phyloP scores from a whole-genome alignment of 2,888 invertebrate genomes.

The Agonopterix alstromeriana region DNA sequence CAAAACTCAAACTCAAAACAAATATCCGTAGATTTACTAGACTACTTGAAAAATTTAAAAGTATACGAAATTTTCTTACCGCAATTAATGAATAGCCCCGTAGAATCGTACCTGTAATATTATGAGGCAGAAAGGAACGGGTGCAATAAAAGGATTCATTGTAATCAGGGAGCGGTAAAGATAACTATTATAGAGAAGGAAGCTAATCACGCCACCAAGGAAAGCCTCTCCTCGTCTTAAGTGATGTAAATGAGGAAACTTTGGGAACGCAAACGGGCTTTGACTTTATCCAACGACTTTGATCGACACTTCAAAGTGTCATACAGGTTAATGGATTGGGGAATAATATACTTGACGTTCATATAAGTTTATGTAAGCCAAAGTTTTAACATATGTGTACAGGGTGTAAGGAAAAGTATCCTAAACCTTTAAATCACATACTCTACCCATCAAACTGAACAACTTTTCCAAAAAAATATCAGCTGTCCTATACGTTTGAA shows the following conservation, averaged over 20 bases:
- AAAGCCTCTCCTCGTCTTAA: conserved; percentile 56
- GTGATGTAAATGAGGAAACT: conserved; percentile 69
- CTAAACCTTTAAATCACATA: too few relatives aligned
- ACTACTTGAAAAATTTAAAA: too few relatives aligned
- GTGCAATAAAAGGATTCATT: conserved; percentile 36
- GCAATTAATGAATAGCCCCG: too few relatives aligned
- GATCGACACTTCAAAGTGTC: conserved; percentile 58
- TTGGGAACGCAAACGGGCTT: conserved; percentile 54
- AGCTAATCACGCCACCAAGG: conserved; percentile 51
- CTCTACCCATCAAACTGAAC: too few relatives aligned
- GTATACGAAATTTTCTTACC: too few relatives aligned
- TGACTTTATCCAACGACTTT: conserved; percentile 58
- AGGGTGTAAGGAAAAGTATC: too few relatives aligned
- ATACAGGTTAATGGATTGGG: conserved; percentile 11
- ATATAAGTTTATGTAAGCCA: background rate
- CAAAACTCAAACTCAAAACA: too few relatives aligned
- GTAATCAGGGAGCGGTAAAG: conserved; percentile 33
- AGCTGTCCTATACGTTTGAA: too few relatives aligned
- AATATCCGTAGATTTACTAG: too few relatives aligned
- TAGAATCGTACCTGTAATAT: background rate
- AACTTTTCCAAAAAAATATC: too few relatives aligned
- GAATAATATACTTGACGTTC: conserved; percentile 5
- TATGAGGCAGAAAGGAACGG: conserved; percentile 8
- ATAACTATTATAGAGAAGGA: conserved; percentile 27
- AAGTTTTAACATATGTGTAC: too few relatives aligned